A percentile compares a stretch with the other conserved stretches of the same genome.
Conservation (phyloP, 1,140 invertebrate genomes). For the Amphibalanus amphitrite region DNA sequence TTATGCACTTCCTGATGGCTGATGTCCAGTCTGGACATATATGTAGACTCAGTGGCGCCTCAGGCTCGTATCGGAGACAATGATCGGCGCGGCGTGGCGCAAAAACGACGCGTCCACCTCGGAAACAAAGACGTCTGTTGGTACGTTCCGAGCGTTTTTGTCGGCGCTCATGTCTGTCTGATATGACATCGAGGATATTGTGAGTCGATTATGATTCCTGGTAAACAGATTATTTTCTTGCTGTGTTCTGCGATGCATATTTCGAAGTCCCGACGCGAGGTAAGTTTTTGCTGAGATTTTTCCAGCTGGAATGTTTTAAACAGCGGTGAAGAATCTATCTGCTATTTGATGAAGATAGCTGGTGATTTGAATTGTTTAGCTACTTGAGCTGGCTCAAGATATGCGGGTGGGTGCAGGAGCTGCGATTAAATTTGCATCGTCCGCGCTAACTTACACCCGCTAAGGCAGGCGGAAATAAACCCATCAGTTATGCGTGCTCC, state of each 20-base stretch:
- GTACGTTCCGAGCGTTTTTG: background rate
- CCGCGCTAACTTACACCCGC: no score
- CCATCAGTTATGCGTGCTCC: no score
- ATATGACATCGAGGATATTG: background rate
- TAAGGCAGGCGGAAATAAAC: no score
- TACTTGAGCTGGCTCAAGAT: background rate
- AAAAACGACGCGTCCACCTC: background rate
- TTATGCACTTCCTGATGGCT: no score
- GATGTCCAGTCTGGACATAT: no score
- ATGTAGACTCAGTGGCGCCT: no score
- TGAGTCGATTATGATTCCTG: background rate
- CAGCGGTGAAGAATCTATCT: background rate
- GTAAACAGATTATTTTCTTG: slow-evolving; percentile 2
- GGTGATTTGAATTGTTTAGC: background rate
- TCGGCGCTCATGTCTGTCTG: background rate
- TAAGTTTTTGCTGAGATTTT: background rate
- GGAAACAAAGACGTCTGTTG: background rate
- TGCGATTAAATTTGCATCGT: background rate
- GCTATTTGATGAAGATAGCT: background rate
- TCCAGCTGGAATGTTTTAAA: background rate
- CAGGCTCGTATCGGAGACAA: background rate
- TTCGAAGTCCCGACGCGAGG: background rate
- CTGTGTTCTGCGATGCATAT: background rate
- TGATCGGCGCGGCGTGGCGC: background rate
- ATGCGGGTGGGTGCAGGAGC: background rate